Percentiles rank a stretch among this genome's conserved stretches.
phyloP scores from a whole-genome alignment of 2,113 vertebrate species.

The Colius striatus region DNA sequence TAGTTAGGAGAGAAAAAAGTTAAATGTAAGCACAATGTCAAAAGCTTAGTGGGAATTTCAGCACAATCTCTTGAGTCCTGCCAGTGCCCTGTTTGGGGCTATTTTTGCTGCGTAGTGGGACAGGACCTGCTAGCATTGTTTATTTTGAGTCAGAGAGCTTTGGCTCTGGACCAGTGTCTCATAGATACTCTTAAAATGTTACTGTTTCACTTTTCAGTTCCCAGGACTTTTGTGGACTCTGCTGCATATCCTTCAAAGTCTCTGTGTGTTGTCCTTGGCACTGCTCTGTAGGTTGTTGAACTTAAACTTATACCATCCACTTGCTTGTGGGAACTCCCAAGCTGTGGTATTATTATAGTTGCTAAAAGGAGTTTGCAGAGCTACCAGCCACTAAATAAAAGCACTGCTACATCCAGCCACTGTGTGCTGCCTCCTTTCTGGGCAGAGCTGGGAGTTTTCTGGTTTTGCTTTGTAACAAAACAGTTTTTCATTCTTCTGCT shows the following conservation, averaged over 20 bases:
- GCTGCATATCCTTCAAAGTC: background rate
- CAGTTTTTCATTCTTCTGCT: background rate
- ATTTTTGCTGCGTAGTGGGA: background rate
- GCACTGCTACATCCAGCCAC: background rate
- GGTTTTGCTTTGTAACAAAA: background rate
- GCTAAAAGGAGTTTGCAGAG: background rate
- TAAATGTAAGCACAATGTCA: background rate
- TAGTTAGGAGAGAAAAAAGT: background rate
- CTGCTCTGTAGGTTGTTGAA: background rate
- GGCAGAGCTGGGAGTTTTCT: background rate
- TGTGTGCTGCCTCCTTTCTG: background rate
- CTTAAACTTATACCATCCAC: background rate
- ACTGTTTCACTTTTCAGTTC: slow-evolving; percentile 35
- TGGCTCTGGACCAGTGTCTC: slow-evolving; percentile 1
- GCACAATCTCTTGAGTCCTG: background rate
- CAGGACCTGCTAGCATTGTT: background rate
- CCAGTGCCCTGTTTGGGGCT: background rate
- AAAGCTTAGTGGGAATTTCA: background rate
- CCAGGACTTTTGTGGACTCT: slow-evolving; percentile 49
- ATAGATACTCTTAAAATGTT: background rate
- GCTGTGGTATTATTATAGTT: background rate
- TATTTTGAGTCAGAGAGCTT: slow-evolving; percentile 43
- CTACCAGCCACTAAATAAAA: background rate
- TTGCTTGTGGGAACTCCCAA: slow-evolving; percentile 27
- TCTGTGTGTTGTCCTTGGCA: slow-evolving; percentile 23